Evolutionary conservation across 2,888 invertebrate species (phyloP), one percentile per base, ranked within the genome.

Genomic region (Lacanobia oleracea): DNA sequence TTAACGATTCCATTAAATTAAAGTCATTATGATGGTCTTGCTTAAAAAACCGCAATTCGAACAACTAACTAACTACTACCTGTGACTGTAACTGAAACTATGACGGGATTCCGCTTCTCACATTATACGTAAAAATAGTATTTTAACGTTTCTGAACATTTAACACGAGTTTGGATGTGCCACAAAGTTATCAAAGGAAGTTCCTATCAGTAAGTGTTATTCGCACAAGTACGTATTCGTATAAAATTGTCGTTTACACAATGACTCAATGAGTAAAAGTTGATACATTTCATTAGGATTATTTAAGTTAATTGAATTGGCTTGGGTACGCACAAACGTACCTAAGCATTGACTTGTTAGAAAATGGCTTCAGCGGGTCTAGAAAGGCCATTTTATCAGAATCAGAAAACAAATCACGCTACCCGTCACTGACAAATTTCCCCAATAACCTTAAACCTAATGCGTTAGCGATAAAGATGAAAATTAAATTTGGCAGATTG

Each of bases 131-230:
- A 5, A 43, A 56, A 81, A 73, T 80, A 69, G 50, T 5, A 43
- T 43, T 14, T 43, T 43, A 16, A 53, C 57, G 33, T 61, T 14
- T 64, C 63, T 63, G 40, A 37, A 65, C 27, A 70, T 51, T 78
- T 40, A 43, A 27, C 62, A 67, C 79, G 27, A 45, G 33, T 63
- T 57, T 64, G 73, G 48, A 70, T 69, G 66, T 78, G 67, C 65
- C 69, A 72, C 64, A 77, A 59, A 72, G 43, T 77, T 85, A 85
- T 85, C 85, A 79, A 65, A 85, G 85, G 85, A 85, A 85, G 85
- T 80, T 54, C 63, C 65, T 85, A 85, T 85, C 85, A 75, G 69
- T 71, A 78, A 85, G 53, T 77, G 83, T 83, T 75, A 79, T 78
- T 74, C 67, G 59, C 72, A 60, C 66, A 72, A 67, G 59, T 75